Conservation (phyloP, 2,888 invertebrate species). For the Drosophila neotestacea region DNA sequence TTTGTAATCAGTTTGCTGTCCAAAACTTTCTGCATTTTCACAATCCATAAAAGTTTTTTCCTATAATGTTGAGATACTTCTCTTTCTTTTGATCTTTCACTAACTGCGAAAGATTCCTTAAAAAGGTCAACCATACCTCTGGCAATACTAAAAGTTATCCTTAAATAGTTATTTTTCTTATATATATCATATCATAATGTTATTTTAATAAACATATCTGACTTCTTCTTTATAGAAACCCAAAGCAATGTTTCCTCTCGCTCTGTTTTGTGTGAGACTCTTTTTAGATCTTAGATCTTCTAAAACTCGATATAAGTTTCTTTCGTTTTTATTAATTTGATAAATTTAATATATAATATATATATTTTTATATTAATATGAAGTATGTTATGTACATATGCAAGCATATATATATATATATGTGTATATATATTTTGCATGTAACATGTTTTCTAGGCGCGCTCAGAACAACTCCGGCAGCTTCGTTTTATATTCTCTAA, state of each 20-base stretch:
- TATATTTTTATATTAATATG: constrained; percentile 58
- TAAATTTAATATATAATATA: constrained; percentile 44
- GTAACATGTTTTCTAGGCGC: constrained; percentile 46
- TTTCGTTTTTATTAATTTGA: constrained; percentile 58
- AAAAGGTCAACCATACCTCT: too few species aligned
- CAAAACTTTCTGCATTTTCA: background rate
- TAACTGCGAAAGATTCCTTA: too few species aligned
- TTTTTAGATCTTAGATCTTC: background rate
- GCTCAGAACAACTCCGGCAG: constrained; percentile 34
- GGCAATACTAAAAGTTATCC: background rate
- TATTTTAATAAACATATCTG: background rate
- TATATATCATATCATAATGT: background rate
- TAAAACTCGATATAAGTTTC: background rate
- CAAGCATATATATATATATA: constrained; percentile 40
- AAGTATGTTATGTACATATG: constrained; percentile 73
- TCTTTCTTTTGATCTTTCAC: too few species aligned
- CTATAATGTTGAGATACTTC: too few species aligned
- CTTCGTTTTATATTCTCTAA: constrained; percentile 52
- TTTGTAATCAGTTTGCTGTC: background rate
- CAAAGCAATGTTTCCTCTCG: background rate
- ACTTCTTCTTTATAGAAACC: background rate
- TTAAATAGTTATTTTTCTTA: too few species aligned
- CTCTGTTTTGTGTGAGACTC: background rate
- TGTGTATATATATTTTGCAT: constrained; percentile 28
- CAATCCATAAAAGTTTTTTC: too few species aligned